Conservation (phyloP, 2,797 vertebrate genomes). For the Anas bernieri region DNA sequence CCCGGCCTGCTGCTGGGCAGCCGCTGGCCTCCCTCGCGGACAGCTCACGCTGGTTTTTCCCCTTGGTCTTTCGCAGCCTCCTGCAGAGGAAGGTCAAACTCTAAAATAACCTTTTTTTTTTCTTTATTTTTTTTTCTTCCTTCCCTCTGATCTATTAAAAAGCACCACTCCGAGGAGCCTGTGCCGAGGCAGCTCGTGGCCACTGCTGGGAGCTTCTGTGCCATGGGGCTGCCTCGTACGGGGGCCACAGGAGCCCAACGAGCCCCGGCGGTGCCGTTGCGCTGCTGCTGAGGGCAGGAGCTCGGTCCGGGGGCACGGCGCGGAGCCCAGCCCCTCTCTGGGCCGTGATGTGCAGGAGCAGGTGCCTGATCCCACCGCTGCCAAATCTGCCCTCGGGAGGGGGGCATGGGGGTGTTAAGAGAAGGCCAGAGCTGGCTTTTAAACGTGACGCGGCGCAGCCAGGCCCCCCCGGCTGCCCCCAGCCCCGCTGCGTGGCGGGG, state of each 20-base stretch:
- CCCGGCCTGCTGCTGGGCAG: not conserved
- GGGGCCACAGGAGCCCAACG: not conserved
- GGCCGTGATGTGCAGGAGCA: not conserved
- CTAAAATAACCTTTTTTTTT: not conserved
- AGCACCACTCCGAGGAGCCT: not conserved
- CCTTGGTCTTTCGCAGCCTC: not conserved
- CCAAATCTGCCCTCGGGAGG: not conserved
- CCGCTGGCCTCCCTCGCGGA: not conserved
- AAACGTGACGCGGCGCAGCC: fast-evolving
- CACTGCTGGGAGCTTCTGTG: no score
- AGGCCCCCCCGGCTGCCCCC: no score
- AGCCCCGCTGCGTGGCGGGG: fast-evolving
- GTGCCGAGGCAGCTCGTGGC: not conserved
- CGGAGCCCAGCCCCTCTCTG: not conserved
- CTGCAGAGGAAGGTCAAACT: not conserved
- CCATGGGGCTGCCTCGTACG: not conserved
- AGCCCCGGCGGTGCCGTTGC: not conserved
- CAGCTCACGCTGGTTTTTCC: not conserved
- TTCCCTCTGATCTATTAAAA: not conserved
- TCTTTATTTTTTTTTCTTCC: not conserved
- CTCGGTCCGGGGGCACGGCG: fast-evolving
- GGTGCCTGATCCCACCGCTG: not conserved
- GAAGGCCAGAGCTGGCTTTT: fast-evolving
- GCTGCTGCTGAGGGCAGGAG: not conserved
- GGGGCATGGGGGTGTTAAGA: not conserved